Base-by-base conservation (phyloP, 2,113 vertebrate genomes). In the Talpa occidentalis region DNA sequence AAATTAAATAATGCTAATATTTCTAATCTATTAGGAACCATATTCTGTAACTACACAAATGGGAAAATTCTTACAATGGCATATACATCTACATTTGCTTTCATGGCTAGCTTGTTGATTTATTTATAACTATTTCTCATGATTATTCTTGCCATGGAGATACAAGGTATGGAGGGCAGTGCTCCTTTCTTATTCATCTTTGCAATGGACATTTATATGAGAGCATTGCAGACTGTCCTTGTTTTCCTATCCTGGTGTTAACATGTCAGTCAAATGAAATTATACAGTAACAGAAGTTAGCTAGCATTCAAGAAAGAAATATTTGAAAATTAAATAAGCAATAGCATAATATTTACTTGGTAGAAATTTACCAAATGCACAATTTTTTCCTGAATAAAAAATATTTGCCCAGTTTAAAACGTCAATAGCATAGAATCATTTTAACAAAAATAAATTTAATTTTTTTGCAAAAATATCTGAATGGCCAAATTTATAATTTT, bases 151-250 rank as follows among this genome's bases (percentile, higher is more conserved):
- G 22, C 64, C 4, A 16, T 26, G 2, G 9, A 12, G 2, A 28
- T 44, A 24, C 3, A 16, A 3, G 1, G 0, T 30, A 0, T 26
- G 14, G 47, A 70, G 9, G 28, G 3, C 6, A 24, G 1, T 56
- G 1, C 3, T 89, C 1, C 19, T 79, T 64, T 32, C 1, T 56
- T 56, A 19, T 37, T 37, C 14, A 17, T 17, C 21, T 40, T 86
- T 76, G 4, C 52, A 28, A 6, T 56, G 28, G 56, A 21, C 10
- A 32, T 66, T 42, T 74, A 11, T 44, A 9, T 7, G 28, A 80
- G 28, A 88, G 21, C 15, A 67, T 21, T 37, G 19, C 52, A 81
- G 44, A 30, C 4, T 17, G 3, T 0, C n/a, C 16, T 11, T 47
- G 14, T 47, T 2, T 21, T 93, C 49, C 42, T 24, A 22, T 62